Percentiles rank a stretch among this genome's conserved stretches.
Evolutionary conservation across 2,113 vertebrate genomes (phyloP).

Genomic region (Felis chaus): DNA sequence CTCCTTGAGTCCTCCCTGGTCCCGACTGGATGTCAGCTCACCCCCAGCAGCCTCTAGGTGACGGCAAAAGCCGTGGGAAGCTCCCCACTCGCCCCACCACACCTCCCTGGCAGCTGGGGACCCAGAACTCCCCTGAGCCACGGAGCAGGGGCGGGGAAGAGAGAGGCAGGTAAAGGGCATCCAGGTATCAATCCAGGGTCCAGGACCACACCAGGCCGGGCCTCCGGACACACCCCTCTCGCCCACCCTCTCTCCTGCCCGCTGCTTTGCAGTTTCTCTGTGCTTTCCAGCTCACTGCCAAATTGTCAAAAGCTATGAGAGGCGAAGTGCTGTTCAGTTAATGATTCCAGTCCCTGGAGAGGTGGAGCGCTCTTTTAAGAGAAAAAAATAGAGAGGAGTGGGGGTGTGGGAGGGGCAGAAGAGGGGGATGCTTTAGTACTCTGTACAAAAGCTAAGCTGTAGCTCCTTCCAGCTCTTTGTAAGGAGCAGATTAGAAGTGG

Average conservation of each 20-base stretch:
- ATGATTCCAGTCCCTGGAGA: conserved; percentile 68
- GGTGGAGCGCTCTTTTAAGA: conserved; percentile 64
- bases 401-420: conserved; percentile 15
- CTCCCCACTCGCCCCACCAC: background rate
- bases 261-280: conserved; percentile 29
- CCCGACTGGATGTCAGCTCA: background rate
- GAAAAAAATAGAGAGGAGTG: conserved; percentile 31
- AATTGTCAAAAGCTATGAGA: conserved; percentile 65
- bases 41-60: background rate
- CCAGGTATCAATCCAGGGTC: accelerated
- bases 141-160: background rate
- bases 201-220: accelerated
- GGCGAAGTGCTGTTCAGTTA: conserved; percentile 72
- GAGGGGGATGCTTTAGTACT: conserved; percentile 51
- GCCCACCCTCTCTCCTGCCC: background rate
- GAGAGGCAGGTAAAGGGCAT: background rate
- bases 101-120: background rate
- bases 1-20: accelerated
- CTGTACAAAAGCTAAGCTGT: conserved; percentile 45
- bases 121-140: background rate
- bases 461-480: conserved; percentile 20
- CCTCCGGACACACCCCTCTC: background rate
- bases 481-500: conserved; percentile 49
- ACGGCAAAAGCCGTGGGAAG: background rate
- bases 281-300: conserved; percentile 73